Conservation (phyloP, 2,888 invertebrate species). For the Heliconius aoede region DNA sequence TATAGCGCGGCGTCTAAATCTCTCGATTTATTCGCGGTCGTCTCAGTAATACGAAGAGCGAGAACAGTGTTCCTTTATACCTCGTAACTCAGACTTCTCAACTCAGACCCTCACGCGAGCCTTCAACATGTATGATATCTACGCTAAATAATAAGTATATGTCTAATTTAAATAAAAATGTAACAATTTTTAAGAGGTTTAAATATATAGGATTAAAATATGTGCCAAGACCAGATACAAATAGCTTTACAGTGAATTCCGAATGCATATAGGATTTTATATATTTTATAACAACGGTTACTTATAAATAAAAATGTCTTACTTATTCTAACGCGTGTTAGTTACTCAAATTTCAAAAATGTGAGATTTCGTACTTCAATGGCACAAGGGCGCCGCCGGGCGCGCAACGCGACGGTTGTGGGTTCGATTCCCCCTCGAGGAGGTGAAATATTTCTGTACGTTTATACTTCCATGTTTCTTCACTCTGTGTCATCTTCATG, state of each 20-base stretch:
- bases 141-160: constrained; percentile 52
- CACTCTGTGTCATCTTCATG: too few species aligned
- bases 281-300: too few species aligned
- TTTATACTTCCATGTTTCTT: too few species aligned
- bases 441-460: too few species aligned
- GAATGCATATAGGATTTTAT: constrained; percentile 30
- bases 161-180: constrained; percentile 79
- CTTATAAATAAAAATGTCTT: too few species aligned
- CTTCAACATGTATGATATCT: constrained; percentile 47
- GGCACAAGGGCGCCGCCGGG: too few species aligned
- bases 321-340: too few species aligned
- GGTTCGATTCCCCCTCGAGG: too few species aligned
- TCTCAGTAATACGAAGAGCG: constrained; percentile 52
- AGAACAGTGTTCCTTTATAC: constrained; percentile 30
- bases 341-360: too few species aligned
- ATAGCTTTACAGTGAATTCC: constrained; percentile 42
- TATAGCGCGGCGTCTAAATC: constrained; percentile 51
- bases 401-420: too few species aligned
- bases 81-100: constrained; percentile 34
- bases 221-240: constrained; percentile 45
- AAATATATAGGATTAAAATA: too few species aligned
- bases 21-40: constrained; percentile 62
- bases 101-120: constrained; percentile 32
- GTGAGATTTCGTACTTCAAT: too few species aligned
- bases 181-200: constrained; percentile 64